Evolutionary conservation across 2,113 vertebrate genomes (phyloP).

Genomic region (Prietella phreatophila): DNA sequence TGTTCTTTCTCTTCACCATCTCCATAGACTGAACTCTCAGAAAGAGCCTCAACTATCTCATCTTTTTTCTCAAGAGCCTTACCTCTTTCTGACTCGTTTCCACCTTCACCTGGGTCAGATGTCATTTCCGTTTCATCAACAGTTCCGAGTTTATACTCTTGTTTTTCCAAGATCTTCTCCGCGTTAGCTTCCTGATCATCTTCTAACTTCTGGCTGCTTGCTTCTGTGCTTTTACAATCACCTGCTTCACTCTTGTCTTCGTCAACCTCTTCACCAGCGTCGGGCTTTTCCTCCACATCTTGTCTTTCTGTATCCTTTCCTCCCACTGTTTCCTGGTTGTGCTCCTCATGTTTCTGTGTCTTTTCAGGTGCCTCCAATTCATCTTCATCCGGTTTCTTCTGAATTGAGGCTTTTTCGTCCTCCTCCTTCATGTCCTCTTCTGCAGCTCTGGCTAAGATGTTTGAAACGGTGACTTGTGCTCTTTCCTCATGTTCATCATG

Average conservation of each 20-base stretch:
- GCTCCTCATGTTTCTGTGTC: slow-evolving; percentile 7
- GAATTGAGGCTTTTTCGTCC: slow-evolving; percentile 21
- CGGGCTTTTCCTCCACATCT: background rate
- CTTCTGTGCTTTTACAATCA: background rate
- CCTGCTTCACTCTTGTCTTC: background rate
- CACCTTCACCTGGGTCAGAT: background rate
- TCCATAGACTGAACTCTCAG: slow-evolving; percentile 57
- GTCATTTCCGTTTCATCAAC: background rate
- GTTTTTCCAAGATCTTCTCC: slow-evolving; percentile 14
- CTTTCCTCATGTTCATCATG: slow-evolving; percentile 41
- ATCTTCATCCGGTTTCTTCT: slow-evolving; percentile 49
- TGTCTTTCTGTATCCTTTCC: background rate
- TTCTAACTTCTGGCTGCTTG: background rate
- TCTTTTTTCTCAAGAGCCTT: background rate
- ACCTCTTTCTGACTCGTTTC: background rate
- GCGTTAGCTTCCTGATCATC: slow-evolving; percentile 12
- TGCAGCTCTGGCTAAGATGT: slow-evolving; percentile 62
- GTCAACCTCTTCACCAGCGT: background rate
- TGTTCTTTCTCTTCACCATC: slow-evolving; percentile 4
- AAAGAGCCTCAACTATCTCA: slow-evolving; percentile 9
- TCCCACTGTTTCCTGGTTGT: background rate
- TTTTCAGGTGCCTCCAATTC: slow-evolving; percentile 39
- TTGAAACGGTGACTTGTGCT: slow-evolving; percentile 61
- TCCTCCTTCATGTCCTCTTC: slow-evolving; percentile 54
- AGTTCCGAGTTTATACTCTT: background rate